Evolutionary conservation across 2,797 vertebrate genomes (phyloP).

Genomic region (Simalia tracyae): DNA sequence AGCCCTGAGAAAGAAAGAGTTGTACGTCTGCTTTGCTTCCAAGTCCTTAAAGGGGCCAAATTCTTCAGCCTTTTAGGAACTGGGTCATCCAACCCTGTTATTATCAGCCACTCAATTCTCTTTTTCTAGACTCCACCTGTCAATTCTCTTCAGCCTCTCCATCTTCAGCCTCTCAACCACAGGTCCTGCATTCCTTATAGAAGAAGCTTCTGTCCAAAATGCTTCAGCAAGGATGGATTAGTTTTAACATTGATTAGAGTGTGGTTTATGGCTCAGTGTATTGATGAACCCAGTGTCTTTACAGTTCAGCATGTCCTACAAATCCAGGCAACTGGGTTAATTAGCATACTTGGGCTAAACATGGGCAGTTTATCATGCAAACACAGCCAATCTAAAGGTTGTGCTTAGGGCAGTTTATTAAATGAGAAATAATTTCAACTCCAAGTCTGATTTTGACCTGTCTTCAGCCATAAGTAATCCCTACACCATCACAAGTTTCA

Average conservation of each 20-base stretch:
- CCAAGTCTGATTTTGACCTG: conserved; percentile 34
- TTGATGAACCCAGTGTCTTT: neutral
- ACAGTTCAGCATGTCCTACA: neutral
- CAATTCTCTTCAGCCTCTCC: neutral
- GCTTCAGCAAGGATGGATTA: neutral
- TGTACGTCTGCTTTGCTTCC: neutral
- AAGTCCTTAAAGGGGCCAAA: neutral
- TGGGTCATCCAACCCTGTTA: neutral
- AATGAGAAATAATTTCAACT: conserved; percentile 42
- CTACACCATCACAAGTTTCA: neutral
- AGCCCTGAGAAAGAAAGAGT: neutral
- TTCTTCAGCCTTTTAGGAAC: neutral
- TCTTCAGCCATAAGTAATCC: neutral
- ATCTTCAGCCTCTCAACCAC: neutral
- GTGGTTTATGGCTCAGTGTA: neutral
- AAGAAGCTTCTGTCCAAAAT: neutral
- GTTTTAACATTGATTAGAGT: neutral
- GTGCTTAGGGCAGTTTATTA: neutral
- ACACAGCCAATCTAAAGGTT: neutral
- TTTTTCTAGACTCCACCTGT: neutral
- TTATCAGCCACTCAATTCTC: neutral
- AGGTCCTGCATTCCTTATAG: conserved; percentile 10
- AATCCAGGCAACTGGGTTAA: neutral
- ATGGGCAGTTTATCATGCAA: neutral
- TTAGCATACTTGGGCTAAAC: neutral